Conservation (phyloP, 2,113 vertebrate species). For the Etheostoma cragini region DNA sequence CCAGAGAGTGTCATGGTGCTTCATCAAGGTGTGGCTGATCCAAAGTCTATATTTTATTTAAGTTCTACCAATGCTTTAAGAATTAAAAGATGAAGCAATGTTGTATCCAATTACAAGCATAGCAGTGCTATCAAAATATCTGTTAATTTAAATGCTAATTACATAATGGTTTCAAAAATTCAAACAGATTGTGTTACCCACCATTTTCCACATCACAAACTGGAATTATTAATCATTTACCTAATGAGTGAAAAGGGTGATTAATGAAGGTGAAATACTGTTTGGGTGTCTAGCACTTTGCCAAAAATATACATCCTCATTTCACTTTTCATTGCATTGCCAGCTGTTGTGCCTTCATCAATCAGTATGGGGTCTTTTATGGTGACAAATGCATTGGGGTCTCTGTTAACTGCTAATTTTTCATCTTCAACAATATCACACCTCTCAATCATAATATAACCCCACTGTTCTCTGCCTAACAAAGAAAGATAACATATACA, state of each 20-base stretch:
- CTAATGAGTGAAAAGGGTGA: slow-evolving; percentile 53
- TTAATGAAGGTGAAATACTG: slow-evolving; percentile 50
- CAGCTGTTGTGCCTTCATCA: slow-evolving; percentile 75
- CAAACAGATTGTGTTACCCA: slow-evolving; percentile 24
- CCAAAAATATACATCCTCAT: slow-evolving; percentile 67
- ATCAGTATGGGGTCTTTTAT: slow-evolving; percentile 63
- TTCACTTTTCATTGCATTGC: slow-evolving; percentile 71
- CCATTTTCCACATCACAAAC: slow-evolving; percentile 32
- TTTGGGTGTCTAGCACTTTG: slow-evolving; percentile 47
- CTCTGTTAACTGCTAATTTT: slow-evolving; percentile 74
- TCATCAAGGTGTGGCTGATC: slow-evolving; percentile 49
- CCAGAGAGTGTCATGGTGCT: slow-evolving; percentile 17
- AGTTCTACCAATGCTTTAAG: slow-evolving; percentile 29
- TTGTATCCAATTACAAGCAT: neutral
- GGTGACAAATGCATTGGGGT: slow-evolving; percentile 72
- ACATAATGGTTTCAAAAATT: slow-evolving; percentile 32
- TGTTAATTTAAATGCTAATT: slow-evolving; percentile 27
- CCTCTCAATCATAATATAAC: slow-evolving; percentile 64
- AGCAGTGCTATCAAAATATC: slow-evolving; percentile 14
- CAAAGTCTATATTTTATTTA: slow-evolving; percentile 25
- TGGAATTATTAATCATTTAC: slow-evolving; percentile 29
- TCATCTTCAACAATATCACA: slow-evolving; percentile 65
- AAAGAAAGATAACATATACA: slow-evolving; percentile 39
- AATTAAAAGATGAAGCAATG: slow-evolving; percentile 17
- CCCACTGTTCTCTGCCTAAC: slow-evolving; percentile 31